Percentiles rank a stretch among this genome's conserved stretches.
phyloP scores from a whole-genome alignment of 2,888 invertebrate genomes.

The Pachliopta kotzebuea region DNA sequence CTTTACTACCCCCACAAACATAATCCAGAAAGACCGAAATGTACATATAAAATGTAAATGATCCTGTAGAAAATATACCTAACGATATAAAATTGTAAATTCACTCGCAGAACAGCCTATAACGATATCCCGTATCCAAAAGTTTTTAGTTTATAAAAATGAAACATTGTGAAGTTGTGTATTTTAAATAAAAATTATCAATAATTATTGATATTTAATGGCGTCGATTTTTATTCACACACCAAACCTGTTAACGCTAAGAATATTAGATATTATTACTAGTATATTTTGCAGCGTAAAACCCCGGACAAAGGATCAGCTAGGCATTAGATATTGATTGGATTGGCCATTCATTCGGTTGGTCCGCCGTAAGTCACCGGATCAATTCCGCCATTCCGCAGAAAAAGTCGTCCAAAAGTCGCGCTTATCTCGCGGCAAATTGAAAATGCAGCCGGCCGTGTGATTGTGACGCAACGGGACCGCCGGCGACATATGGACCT shows the following conservation, averaged over 20 bases:
- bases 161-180: conserved; percentile 79
- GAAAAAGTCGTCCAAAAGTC: conserved; percentile 76
- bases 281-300: background rate
- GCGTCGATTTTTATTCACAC: conserved; percentile 41
- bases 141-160: conserved; percentile 76
- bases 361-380: conserved; percentile 72
- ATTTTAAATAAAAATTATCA: conserved; percentile 80
- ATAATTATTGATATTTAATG: conserved; percentile 72
- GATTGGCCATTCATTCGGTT: conserved; percentile 67
- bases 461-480: conserved; percentile 76
- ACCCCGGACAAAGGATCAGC: background rate
- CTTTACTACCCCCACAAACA: conserved; percentile 45
- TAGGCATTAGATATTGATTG: conserved; percentile 56
- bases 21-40: conserved; percentile 52
- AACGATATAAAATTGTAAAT: conserved; percentile 61
- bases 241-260: background rate
- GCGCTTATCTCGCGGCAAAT: conserved; percentile 78
- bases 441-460: conserved; percentile 78
- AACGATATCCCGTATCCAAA: conserved; percentile 74
- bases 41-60: conserved; percentile 71
- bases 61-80: conserved; percentile 64
- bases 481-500: conserved; percentile 75
- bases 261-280: too few relatives aligned
- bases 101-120: conserved; percentile 66
- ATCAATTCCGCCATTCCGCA: conserved; percentile 75